These are phyloP conservation scores for Typhlichthys subterraneus DNA, from an alignment of 2,797 vertebrate genomes.

Conservation along the genomic window DNA sequence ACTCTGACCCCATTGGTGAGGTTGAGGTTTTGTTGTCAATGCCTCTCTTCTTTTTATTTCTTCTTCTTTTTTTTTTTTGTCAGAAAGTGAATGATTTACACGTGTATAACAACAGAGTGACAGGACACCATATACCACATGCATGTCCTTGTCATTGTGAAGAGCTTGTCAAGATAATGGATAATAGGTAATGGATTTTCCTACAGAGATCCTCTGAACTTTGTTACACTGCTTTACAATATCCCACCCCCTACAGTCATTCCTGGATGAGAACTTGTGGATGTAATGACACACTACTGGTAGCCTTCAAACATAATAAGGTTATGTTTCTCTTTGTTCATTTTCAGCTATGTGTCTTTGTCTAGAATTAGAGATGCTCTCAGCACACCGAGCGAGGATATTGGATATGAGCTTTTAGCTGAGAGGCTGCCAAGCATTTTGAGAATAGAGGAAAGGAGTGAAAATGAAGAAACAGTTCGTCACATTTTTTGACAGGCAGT, in stretches of 20 bases:
- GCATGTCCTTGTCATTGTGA: constrained; percentile 34
- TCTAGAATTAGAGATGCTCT: constrained; percentile 71
- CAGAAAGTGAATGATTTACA: constrained; percentile 72
- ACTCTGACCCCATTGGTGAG: constrained; percentile 60
- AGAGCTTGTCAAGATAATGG: constrained; percentile 47
- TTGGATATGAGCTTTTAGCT: constrained; percentile 68
- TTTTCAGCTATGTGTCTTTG: constrained; percentile 64
- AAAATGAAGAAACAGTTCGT: constrained; percentile 61
- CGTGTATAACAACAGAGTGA: constrained; percentile 70
- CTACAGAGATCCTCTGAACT: constrained; percentile 37
- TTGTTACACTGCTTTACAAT: constrained; percentile 34
- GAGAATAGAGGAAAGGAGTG: constrained; percentile 42
- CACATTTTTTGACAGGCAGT: constrained; percentile 73
- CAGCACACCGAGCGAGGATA: constrained; percentile 54
- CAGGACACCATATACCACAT: constrained; percentile 53
- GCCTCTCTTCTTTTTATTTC: constrained; percentile 35
- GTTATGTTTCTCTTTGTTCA: constrained; percentile 73
- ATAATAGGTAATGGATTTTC: constrained; percentile 53
- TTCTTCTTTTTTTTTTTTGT: constrained; percentile 21
- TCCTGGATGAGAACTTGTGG: constrained; percentile 66
- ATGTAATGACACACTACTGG: constrained; percentile 76
- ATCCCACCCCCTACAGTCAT: constrained; percentile 23
- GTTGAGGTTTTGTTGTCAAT: constrained; percentile 66
- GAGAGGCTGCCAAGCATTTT: constrained; percentile 65
- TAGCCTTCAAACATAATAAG: constrained; percentile 74